These are phyloP conservation scores for Hemitrygon akajei DNA, from an alignment of 2,797 vertebrate species.

Conservation along the genomic window DNA sequence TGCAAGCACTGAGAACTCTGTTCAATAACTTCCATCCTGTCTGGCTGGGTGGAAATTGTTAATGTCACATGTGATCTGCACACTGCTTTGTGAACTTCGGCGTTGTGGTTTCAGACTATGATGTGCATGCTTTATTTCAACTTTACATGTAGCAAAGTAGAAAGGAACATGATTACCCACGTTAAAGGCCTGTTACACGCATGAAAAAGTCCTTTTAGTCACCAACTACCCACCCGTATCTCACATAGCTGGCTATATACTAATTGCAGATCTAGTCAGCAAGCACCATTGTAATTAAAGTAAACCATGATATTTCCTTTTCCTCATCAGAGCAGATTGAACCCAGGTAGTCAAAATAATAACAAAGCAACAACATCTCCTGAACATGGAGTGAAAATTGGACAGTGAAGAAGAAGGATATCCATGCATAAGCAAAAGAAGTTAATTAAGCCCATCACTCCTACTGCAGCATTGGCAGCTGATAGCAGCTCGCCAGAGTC, in stretches of 20 bases:
- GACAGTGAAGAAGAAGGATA: background rate
- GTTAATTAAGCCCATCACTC: no score
- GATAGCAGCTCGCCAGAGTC: no score
- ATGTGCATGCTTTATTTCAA: background rate
- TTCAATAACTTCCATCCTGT: background rate
- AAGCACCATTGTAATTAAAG: background rate
- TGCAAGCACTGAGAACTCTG: background rate
- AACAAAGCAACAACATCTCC: background rate
- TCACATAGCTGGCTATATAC: background rate
- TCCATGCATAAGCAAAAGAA: background rate
- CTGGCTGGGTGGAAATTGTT: constrained; percentile 12
- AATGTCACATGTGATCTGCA: background rate
- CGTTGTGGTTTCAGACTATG: background rate
- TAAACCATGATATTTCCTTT: background rate
- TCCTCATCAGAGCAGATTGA: background rate
- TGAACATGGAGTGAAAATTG: background rate
- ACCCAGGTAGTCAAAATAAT: background rate
- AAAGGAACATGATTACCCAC: background rate
- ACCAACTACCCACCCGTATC: background rate
- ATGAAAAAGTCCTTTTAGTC: background rate
- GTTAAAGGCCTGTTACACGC: background rate
- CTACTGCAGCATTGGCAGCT: no score
- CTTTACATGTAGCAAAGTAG: background rate
- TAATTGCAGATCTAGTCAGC: background rate
- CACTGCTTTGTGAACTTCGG: background rate